phyloP scores from a whole-genome alignment of 2,888 invertebrate genomes.

The Epirrhoe alternata region DNA sequence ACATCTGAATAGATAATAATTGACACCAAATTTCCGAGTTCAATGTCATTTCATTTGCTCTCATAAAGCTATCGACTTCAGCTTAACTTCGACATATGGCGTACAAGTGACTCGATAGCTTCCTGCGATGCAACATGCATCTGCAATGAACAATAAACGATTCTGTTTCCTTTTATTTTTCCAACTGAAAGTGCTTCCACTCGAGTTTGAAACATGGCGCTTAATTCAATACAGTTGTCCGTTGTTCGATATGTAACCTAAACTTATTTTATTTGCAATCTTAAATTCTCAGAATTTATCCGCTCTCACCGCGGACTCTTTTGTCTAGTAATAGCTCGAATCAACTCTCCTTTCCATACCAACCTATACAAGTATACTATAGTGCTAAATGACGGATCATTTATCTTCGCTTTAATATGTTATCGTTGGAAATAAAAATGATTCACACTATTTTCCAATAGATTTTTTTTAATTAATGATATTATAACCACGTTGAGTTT shows the following conservation, averaged over 20 bases:
- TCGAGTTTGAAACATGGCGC: conserved; percentile 1
- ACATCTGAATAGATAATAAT: neutral
- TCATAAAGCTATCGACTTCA: conserved; percentile 20
- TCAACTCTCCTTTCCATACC: conserved; percentile 67
- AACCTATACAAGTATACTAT: conserved; percentile 49
- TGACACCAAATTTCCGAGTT: neutral
- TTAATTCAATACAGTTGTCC: neutral
- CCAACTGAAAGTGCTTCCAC: conserved; percentile 36
- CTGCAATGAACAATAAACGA: conserved; percentile 27
- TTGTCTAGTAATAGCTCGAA: conserved; percentile 63
- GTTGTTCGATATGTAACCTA: neutral
- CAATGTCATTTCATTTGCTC: conserved; percentile 7
- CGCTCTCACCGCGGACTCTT: conserved; percentile 64
- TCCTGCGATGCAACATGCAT: conserved; percentile 30
- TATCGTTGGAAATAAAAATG: conserved; percentile 6
- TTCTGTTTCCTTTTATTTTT: conserved; percentile 34
- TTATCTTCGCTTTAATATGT: conserved; percentile 49
- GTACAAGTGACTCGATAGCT: conserved; percentile 36
- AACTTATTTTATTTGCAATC: conserved; percentile 53
- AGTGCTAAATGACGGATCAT: conserved; percentile 50
- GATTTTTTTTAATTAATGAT: too few relatives aligned
- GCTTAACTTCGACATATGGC: conserved; percentile 37
- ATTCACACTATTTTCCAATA: too few relatives aligned
- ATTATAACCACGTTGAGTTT: too few relatives aligned
- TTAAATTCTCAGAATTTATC: conserved; percentile 57